A percentile compares a stretch with the other conserved stretches of the same genome.
These are phyloP conservation scores for Tetranychus cinnabarinus DNA, from an alignment of 1,140 invertebrate genomes.

Conservation along the genomic window DNA sequence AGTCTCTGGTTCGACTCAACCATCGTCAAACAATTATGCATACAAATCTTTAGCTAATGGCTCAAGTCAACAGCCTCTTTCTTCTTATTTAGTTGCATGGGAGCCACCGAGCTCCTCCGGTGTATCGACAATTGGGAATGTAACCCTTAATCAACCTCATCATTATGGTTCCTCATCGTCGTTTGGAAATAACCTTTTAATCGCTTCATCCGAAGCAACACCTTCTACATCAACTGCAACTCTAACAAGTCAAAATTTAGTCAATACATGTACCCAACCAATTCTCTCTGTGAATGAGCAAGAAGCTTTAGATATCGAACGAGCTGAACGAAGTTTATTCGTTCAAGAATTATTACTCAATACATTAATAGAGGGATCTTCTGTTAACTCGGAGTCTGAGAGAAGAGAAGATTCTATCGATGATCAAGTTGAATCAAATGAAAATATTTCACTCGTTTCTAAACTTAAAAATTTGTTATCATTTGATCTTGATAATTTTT, in stretches of 20 bases:
- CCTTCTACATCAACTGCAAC: not conserved
- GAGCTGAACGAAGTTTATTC: constrained; percentile 38
- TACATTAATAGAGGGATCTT: constrained; percentile 23
- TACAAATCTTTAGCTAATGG: not conserved
- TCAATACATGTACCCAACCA: constrained; percentile 30
- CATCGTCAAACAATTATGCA: not conserved
- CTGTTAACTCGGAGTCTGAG: too few species aligned
- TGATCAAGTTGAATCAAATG: too few species aligned
- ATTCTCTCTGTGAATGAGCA: constrained; percentile 28
- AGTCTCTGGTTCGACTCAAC: not conserved
- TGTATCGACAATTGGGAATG: not conserved
- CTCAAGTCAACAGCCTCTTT: not conserved
- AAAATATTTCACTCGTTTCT: too few species aligned
- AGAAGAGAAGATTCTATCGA: too few species aligned
- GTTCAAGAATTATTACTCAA: constrained; percentile 38
- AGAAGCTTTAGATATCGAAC: constrained; percentile 30
- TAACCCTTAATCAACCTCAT: too few species aligned
- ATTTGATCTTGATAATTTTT: too few species aligned
- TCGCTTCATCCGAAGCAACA: too few species aligned
- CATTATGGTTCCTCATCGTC: not conserved
- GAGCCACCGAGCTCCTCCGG: not conserved
- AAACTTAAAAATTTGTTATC: too few species aligned
- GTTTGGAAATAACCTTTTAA: not conserved
- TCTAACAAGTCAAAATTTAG: not conserved
- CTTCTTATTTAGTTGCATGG: not conserved